Base-by-base conservation (phyloP, 2,113 vertebrate species). In the Triplophysa rosa region DNA sequence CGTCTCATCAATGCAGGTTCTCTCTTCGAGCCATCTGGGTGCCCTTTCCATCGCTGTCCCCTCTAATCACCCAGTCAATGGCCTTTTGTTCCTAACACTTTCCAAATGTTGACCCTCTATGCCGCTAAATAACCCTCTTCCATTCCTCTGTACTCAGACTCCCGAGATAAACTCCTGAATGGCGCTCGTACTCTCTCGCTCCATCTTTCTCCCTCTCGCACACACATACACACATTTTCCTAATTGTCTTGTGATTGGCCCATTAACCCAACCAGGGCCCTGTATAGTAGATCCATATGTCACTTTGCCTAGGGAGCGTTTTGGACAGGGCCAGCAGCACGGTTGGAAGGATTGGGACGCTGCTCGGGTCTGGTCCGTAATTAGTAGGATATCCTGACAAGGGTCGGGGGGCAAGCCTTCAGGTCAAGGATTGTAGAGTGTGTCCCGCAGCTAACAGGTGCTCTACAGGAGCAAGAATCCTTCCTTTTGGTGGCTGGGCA, bases 171-270 rank as follows among this genome's bases (percentile, higher is more conserved):
- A 72, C 83, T 89, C 79, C 90, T 81, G 47, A 78, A 86, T 86
- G 84, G 26, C 3, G 8, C 21, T 65, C 42, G 61, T n/a, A 23
- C 68, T 69, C 37, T 54, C 16, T 47, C 67, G 54, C 23, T 19
- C 17, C 21, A 1, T 37, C 77, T 9, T 29, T 14, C 63, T 45
- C 71, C 65, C 59, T 12, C 62, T 14, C 61, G 23, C 47, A 56
- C 73, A 37, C 70, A 42, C 67, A 68, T 63, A 26, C 84, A 88
- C 80, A 77, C 89, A 88, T 92, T 73, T 69, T 82, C 62, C 59
- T 58, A 93, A 95, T 91, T 94, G 93, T 92, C 91, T 92, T 93
- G 86, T 95, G 94, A 96, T 94, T 95, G 93, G 88, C 90, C 92
- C 90, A 93, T 95, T 96, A 95, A 95, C 94, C 94, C 91, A 76